Percentiles rank a stretch among this genome's conserved stretches.
phyloP scores from a whole-genome alignment of 2,113 vertebrate genomes.

The Entelurus aequoreus region DNA sequence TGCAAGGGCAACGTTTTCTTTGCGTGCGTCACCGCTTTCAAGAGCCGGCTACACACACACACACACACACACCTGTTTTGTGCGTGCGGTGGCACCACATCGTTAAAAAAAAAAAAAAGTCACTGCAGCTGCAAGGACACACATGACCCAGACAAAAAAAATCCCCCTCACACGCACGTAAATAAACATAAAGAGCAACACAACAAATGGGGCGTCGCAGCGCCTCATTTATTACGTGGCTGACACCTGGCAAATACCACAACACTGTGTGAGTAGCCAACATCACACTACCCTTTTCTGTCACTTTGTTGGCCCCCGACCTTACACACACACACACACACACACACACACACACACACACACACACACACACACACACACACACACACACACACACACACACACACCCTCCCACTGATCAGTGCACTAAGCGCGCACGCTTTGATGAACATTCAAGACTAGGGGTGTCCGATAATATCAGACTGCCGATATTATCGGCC shows the following conservation, averaged over 20 bases:
- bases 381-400: too few relatives aligned
- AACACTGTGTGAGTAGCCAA: slow-evolving; percentile 55
- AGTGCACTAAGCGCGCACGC: too few relatives aligned
- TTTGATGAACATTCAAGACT: too few relatives aligned
- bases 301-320: slow-evolving; percentile 23
- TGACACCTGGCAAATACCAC: slow-evolving; percentile 67
- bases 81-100: not conserved
- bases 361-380: too few relatives aligned
- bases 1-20: not conserved
- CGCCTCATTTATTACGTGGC: slow-evolving; percentile 56
- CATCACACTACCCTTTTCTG: slow-evolving; percentile 17
- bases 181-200: slow-evolving; percentile 12
- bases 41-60: not conserved
- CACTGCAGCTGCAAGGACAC: slow-evolving; percentile 19
- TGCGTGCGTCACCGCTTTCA: slow-evolving; percentile 1
- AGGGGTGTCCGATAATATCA: too few relatives aligned
- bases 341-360: too few relatives aligned
- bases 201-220: slow-evolving; percentile 13
- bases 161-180: not conserved
- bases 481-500: too few relatives aligned
- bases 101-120: slow-evolving; percentile 16
- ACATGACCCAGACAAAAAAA: not conserved
- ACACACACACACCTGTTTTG: slow-evolving; percentile 23
- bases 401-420: too few relatives aligned
- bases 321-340: not conserved